A percentile compares a stretch with the other conserved stretches of the same genome.
These are phyloP conservation scores for Brevimyrus niger DNA, from an alignment of 2,113 vertebrate species.

Conservation along the genomic window DNA sequence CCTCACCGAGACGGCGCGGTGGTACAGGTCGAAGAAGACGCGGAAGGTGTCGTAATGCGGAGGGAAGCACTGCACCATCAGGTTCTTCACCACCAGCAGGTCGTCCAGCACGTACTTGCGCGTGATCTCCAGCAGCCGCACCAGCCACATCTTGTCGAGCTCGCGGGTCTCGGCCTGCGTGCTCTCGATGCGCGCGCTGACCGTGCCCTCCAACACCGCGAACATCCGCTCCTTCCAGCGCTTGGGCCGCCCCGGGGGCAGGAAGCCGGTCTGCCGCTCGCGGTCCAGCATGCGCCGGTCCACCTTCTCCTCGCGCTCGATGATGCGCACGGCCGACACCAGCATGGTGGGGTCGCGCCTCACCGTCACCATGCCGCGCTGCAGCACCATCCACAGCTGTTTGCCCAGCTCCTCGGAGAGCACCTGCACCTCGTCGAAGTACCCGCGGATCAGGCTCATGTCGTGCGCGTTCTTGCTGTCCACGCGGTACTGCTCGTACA, in stretches of 20 bases:
- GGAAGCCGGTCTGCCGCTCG: slow-evolving; percentile 85
- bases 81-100: slow-evolving; percentile 77
- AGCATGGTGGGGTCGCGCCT: slow-evolving; percentile 87
- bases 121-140: slow-evolving; percentile 88
- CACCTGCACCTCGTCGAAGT: slow-evolving; percentile 83
- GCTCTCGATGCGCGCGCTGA: slow-evolving; percentile 82
- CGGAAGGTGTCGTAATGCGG: slow-evolving; percentile 85
- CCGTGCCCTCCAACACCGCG: slow-evolving; percentile 77
- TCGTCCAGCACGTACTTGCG: slow-evolving; percentile 88
- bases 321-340: slow-evolving; percentile 90
- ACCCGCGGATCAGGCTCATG: slow-evolving; percentile 85
- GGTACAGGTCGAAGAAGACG: slow-evolving; percentile 78
- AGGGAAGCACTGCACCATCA: slow-evolving; percentile 90
- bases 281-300: slow-evolving; percentile 87
- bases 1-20: slow-evolving; percentile 72
- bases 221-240: slow-evolving; percentile 92
- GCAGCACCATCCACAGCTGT: slow-evolving; percentile 94
- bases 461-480: slow-evolving; percentile 87
- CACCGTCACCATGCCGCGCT: slow-evolving; percentile 81
- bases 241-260: slow-evolving; percentile 89
- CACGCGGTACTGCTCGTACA: slow-evolving; percentile 96
- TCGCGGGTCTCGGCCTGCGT: slow-evolving; percentile 85
- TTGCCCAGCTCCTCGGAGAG: slow-evolving; percentile 89
- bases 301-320: slow-evolving; percentile 90
- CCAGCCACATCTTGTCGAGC: slow-evolving; percentile 96